Evolutionary conservation across 2,888 invertebrate species (phyloP).

Genomic region (Stictocephala bisonia): DNA sequence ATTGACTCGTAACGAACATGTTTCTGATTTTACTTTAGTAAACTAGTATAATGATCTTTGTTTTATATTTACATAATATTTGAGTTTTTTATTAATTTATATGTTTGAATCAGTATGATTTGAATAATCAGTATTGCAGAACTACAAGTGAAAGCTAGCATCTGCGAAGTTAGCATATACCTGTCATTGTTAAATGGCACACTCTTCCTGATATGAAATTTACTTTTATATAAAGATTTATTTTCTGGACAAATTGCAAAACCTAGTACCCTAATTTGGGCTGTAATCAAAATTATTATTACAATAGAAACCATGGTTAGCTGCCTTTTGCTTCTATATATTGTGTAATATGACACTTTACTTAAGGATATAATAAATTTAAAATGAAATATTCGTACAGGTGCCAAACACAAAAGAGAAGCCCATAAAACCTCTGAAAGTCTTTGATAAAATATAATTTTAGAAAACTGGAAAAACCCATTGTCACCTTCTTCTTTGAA

Average conservation of each 20-base stretch:
- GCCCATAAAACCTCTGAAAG: not conserved
- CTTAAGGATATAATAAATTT: not conserved
- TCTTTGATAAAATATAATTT: conserved; percentile 4
- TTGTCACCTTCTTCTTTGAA: conserved; percentile 11
- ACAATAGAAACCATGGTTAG: not conserved
- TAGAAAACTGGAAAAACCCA: conserved; percentile 12
- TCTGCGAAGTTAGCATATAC: not conserved
- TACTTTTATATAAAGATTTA: not conserved
- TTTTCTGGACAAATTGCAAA: not conserved
- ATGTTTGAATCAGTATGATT: not conserved
- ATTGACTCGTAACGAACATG: too few species aligned
- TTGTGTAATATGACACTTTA: not conserved
- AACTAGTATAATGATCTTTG: too few species aligned
- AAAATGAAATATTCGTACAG: not conserved
- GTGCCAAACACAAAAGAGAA: not conserved
- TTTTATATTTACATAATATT: too few species aligned
- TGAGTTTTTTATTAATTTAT: not conserved
- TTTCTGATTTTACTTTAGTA: too few species aligned
- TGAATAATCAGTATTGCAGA: not conserved
- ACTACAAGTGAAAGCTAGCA: not conserved
- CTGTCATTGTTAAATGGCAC: not conserved
- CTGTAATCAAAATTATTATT: not conserved
- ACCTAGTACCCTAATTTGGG: not conserved
- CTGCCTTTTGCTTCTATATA: not conserved
- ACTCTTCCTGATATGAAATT: not conserved